phyloP scores from a whole-genome alignment of 2,113 vertebrate species.

The Nerophis lumbriciformis region DNA sequence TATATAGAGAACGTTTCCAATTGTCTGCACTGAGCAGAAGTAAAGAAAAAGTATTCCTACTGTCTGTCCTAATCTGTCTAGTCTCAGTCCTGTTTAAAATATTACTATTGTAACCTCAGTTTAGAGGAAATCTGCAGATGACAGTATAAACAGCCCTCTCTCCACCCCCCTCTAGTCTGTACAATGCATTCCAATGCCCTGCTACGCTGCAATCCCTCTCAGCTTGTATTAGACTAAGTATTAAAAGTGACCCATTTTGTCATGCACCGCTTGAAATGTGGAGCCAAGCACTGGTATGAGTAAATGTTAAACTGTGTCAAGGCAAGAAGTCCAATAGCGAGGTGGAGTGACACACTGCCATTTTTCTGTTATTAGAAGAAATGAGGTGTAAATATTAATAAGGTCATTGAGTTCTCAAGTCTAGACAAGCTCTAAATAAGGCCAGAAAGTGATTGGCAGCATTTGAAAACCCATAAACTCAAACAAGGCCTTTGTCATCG shows the following conservation, averaged over 20 bases:
- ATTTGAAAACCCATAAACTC: conserved; percentile 7
- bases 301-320: conserved; percentile 25
- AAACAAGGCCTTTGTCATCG: conserved; percentile 4
- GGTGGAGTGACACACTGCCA: conserved; percentile 14
- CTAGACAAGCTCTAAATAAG: conserved; percentile 26
- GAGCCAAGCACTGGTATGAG: conserved; percentile 13
- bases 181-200: conserved; percentile 37
- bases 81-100: background rate
- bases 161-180: conserved; percentile 13
- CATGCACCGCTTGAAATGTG: conserved; percentile 18
- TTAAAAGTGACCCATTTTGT: conserved; percentile 65
- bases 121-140: conserved; percentile 17
- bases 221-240: conserved; percentile 38
- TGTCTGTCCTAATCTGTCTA: background rate
- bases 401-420: conserved; percentile 18
- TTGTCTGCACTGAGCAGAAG: background rate
- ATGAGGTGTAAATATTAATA: conserved; percentile 32
- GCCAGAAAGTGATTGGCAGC: conserved; percentile 9
- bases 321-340: conserved; percentile 8
- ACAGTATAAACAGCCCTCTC: conserved; percentile 22
- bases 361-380: conserved; percentile 30
- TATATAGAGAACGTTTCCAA: background rate
- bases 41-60: background rate
- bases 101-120: conserved; percentile 5
- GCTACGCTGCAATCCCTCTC: conserved; percentile 41